Conservation (phyloP, 2,888 invertebrate species). For the Mesorhabditis spiculigera region DNA sequence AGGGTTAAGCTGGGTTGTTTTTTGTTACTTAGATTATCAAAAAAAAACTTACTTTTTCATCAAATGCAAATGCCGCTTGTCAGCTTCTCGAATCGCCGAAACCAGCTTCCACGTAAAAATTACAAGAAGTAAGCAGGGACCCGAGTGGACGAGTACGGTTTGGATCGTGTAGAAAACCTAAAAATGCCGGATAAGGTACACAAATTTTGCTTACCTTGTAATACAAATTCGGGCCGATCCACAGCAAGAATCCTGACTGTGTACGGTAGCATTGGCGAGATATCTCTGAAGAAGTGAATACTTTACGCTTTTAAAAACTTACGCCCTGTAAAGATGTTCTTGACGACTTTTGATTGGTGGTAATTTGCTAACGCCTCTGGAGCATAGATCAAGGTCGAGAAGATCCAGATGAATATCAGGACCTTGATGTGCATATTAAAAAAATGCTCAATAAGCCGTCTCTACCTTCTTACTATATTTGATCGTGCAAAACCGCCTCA, state of each 20-base stretch:
- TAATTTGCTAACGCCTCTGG: conserved; percentile 48
- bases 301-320: conserved; percentile 12
- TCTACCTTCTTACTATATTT: conserved; percentile 51
- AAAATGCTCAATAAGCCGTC: conserved; percentile 2
- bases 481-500: conserved; percentile 72
- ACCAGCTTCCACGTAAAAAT: conserved; percentile 83
- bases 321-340: conserved; percentile 43
- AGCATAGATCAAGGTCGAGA: conserved; percentile 44
- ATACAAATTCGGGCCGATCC: conserved; percentile 69
- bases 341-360: conserved; percentile 32
- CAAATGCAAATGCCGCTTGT: conserved; percentile 67
- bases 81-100: conserved; percentile 78
- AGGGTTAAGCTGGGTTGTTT: no score
- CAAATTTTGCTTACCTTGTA: conserved; percentile 65
- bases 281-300: conserved; percentile 26
- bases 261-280: conserved; percentile 33
- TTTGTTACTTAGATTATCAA: no score
- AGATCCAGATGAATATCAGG: conserved; percentile 63
- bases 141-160: conserved; percentile 81
- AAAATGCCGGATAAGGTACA: neutral
- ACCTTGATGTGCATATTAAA: conserved; percentile 34
- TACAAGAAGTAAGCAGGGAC: conserved; percentile 83
- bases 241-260: conserved; percentile 26
- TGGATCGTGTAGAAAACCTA: conserved; percentile 61
- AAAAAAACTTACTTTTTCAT: conserved; percentile 28